Evolutionary conservation across 2,113 vertebrate species (phyloP).

Genomic region (Chitala chitala): DNA sequence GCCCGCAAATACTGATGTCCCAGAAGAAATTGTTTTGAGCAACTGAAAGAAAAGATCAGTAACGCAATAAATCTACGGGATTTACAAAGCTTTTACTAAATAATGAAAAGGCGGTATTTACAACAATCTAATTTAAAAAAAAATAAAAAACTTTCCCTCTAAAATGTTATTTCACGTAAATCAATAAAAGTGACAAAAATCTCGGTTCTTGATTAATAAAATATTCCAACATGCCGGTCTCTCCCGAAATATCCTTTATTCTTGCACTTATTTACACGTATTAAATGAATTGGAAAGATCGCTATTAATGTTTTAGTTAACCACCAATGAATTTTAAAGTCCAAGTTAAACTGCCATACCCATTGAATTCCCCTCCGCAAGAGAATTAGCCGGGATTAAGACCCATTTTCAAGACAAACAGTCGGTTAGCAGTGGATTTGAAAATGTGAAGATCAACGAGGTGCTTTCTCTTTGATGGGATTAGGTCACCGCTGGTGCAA

Average conservation of each 20-base stretch:
- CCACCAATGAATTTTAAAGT: slow-evolving; percentile 42
- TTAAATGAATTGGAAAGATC: slow-evolving; percentile 37
- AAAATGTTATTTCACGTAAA: background rate
- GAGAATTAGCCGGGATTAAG: slow-evolving; percentile 44
- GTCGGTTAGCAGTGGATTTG: slow-evolving; percentile 50
- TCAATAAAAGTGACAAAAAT: background rate
- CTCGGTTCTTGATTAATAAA: slow-evolving; percentile 6
- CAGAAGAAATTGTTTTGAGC: slow-evolving; percentile 1
- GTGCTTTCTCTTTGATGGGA: slow-evolving; percentile 34
- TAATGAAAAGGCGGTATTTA: background rate
- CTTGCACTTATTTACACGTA: slow-evolving; percentile 33
- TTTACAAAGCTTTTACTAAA: background rate
- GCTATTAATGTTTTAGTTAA: slow-evolving; percentile 31
- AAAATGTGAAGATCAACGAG: slow-evolving; percentile 37
- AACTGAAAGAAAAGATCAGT: background rate
- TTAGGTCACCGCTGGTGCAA: slow-evolving; percentile 21
- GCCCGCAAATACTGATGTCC: slow-evolving; percentile 29
- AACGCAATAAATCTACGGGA: background rate
- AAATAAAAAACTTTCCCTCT: too few species aligned
- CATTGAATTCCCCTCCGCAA: slow-evolving; percentile 29
- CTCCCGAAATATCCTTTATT: slow-evolving; percentile 4
- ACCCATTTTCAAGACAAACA: slow-evolving; percentile 60
- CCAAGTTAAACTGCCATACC: slow-evolving; percentile 25
- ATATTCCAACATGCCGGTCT: slow-evolving; percentile 30
- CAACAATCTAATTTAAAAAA: too few species aligned